A percentile compares a stretch with the other conserved stretches of the same genome.
Evolutionary conservation across 2,797 vertebrate species (phyloP).

Genomic region (Dipus sagitta): DNA sequence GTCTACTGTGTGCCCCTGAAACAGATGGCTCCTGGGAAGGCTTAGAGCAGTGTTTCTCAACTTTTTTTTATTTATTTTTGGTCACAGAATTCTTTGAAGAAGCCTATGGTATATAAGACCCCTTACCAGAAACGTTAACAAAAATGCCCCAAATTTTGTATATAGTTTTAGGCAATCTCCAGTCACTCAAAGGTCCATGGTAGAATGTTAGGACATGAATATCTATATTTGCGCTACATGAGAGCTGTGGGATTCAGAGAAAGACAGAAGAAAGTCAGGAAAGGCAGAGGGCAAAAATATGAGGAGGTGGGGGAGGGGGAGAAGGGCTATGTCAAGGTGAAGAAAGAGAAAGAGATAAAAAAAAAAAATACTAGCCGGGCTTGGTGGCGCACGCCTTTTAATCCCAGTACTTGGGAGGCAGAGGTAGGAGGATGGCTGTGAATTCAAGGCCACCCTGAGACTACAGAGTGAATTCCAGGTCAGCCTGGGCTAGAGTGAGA

Average conservation of each 20-base stretch:
- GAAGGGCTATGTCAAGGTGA: not conserved
- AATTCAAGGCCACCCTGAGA: too few species aligned
- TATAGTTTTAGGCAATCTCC: not conserved
- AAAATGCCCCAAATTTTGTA: not conserved
- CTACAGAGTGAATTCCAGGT: too few species aligned
- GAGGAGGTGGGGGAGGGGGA: not conserved
- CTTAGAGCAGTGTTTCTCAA: conserved; percentile 37
- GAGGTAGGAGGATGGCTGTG: too few species aligned
- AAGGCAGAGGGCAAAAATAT: not conserved
- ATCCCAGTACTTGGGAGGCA: too few species aligned
- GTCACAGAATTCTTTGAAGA: not conserved
- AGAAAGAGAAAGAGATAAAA: not conserved
- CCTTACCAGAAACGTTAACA: conserved; percentile 27
- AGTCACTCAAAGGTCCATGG: not conserved
- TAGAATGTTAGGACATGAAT: not conserved
- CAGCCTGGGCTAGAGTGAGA: too few species aligned
- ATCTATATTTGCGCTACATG: not conserved
- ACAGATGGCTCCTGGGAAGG: not conserved
- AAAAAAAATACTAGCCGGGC: not conserved
- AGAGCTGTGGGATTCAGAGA: not conserved
- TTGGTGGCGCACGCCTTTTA: too few species aligned
- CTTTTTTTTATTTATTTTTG: not conserved
- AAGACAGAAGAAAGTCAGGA: not conserved
- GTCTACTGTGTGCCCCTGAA: not conserved
- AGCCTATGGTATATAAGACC: not conserved